Conservation (phyloP, 2,797 vertebrate genomes). For the Xiphophorus birchmanni region DNA sequence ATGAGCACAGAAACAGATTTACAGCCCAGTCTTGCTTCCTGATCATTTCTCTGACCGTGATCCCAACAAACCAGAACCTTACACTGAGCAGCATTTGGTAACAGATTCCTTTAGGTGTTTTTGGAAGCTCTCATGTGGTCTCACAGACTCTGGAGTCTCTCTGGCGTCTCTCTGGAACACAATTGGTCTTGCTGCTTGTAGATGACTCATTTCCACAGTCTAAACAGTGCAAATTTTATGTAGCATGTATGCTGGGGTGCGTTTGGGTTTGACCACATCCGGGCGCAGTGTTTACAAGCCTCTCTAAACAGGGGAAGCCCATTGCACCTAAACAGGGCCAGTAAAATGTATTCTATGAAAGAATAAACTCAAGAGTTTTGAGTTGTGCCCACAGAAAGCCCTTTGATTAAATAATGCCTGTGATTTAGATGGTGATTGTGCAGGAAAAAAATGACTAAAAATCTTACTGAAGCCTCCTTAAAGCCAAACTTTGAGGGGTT, state of each 20-base stretch:
- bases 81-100: conserved; percentile 46
- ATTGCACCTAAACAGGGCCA: conserved; percentile 60
- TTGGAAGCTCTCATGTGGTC: conserved; percentile 52
- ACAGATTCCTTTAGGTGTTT: conserved; percentile 58
- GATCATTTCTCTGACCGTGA: conserved; percentile 24
- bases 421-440: conserved; percentile 41
- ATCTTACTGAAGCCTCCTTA: conserved; percentile 26
- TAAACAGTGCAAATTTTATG: conserved; percentile 71
- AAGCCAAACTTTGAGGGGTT: conserved; percentile 40
- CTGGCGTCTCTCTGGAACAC: conserved; percentile 55
- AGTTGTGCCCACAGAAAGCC: conserved; percentile 42
- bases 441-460: conserved; percentile 30
- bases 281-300: conserved; percentile 71
- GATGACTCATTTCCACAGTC: conserved; percentile 74
- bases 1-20: conserved; percentile 22
- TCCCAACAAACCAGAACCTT: conserved; percentile 27
- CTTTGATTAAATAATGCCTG: conserved; percentile 29
- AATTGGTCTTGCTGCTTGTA: conserved; percentile 53
- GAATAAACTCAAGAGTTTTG: conserved; percentile 63
- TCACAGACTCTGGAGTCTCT: conserved; percentile 60
- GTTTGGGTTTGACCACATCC: conserved; percentile 74
- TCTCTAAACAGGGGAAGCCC: conserved; percentile 78
- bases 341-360: conserved; percentile 66
- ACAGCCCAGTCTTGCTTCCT: conserved; percentile 23
- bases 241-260: conserved; percentile 29